Conservation (phyloP, 2,113 vertebrate genomes). For the Tychaedon coryphoeus region DNA sequence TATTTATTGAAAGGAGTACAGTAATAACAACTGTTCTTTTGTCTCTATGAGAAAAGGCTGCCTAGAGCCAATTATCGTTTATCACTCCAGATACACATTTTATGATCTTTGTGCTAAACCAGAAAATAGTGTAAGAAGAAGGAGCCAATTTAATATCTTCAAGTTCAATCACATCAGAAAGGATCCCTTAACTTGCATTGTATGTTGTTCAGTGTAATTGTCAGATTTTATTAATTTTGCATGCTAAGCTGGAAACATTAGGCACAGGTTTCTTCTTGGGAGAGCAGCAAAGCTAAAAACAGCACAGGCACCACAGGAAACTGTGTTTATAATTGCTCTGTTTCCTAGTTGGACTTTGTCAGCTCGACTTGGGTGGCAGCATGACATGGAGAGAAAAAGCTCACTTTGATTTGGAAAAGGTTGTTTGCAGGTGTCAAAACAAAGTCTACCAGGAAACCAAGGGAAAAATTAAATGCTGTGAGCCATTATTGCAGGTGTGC, state of each 20-base stretch:
- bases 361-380: conserved; percentile 44
- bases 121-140: background rate
- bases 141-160: conserved; percentile 23
- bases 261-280: conserved; percentile 33
- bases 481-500: conserved; percentile 63
- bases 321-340: conserved; percentile 47
- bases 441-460: conserved; percentile 52
- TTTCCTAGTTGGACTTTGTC: conserved; percentile 26
- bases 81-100: conserved; percentile 40
- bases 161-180: background rate
- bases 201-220: conserved; percentile 8
- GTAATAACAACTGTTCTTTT: conserved; percentile 42
- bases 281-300: conserved; percentile 65
- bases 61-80: conserved; percentile 37
- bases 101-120: conserved; percentile 22
- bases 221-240: conserved; percentile 55
- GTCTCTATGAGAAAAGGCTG: conserved; percentile 27
- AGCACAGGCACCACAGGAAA: conserved; percentile 43
- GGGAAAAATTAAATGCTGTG: conserved; percentile 56
- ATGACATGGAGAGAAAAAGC: conserved; percentile 31
- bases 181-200: background rate
- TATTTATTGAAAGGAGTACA: conserved; percentile 39
- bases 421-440: conserved; percentile 73
- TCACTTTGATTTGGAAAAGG: conserved; percentile 59
- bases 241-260: conserved; percentile 44